These are phyloP conservation scores for Tiliacea citrago DNA, from an alignment of 2,888 invertebrate species.

Conservation along the genomic window DNA sequence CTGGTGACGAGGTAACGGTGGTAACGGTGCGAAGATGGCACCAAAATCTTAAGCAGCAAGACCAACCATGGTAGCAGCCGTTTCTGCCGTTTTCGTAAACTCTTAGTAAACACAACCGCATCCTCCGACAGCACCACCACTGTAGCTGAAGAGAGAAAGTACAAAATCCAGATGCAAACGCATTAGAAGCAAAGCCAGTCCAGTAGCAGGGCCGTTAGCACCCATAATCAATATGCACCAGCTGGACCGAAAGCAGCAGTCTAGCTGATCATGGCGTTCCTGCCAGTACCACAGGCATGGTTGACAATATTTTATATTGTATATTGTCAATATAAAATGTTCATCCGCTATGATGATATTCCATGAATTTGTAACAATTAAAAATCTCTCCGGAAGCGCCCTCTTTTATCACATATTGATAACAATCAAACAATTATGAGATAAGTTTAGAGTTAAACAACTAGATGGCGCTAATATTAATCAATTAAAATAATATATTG, in stretches of 20 bases:
- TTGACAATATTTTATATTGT: no score
- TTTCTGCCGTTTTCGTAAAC: no score
- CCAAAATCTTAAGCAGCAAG: conserved; percentile 2
- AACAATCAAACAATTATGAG: no score
- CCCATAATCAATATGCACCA: not conserved
- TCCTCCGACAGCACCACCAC: conserved; percentile 10
- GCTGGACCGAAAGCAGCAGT: conserved; percentile 12
- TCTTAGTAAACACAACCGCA: conserved; percentile 17
- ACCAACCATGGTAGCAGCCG: not conserved
- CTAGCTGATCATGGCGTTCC: conserved; percentile 64
- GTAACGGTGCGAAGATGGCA: conserved; percentile 27
- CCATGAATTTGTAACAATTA: no score
- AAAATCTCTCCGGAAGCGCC: no score
- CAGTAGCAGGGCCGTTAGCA: conserved; percentile 11
- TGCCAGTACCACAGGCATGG: conserved; percentile 75
- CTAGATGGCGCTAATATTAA: no score
- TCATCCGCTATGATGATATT: no score
- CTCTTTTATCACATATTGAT: no score
- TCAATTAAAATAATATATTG: no score
- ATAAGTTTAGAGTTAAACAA: no score
- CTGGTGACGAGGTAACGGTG: no score
- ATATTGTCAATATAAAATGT: no score
- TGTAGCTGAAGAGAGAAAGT: not conserved
- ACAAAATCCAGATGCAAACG: not conserved
- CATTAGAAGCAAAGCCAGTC: conserved; percentile 26